phyloP scores from a whole-genome alignment of 2,797 vertebrate species.

The Cryptoblepharus egeriae region DNA sequence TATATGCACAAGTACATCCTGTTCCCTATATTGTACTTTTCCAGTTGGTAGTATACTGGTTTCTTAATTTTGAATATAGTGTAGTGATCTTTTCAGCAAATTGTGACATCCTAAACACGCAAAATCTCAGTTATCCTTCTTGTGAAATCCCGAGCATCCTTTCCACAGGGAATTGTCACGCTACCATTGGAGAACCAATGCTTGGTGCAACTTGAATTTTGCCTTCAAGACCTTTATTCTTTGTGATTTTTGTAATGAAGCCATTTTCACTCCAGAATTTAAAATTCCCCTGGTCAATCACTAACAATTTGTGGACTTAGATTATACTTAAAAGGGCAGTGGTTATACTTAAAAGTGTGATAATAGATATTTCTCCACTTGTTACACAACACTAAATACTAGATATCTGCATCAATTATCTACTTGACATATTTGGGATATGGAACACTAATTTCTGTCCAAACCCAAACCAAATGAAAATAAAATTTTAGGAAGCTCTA shows the following conservation, averaged over 20 bases:
- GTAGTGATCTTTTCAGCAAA: neutral
- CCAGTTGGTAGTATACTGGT: too few relatives aligned
- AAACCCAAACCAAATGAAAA: slow-evolving; percentile 51
- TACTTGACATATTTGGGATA: slow-evolving; percentile 21
- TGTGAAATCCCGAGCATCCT: neutral
- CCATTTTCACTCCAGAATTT: neutral
- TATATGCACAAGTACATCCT: neutral
- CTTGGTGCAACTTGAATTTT: neutral
- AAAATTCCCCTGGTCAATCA: too few relatives aligned
- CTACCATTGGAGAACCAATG: neutral
- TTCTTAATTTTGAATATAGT: neutral
- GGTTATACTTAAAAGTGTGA: neutral
- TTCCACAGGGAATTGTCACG: neutral
- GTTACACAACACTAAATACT: slow-evolving; percentile 27
- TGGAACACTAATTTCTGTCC: slow-evolving; percentile 41
- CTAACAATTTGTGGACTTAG: too few relatives aligned
- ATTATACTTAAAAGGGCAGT: too few relatives aligned
- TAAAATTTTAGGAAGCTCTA: slow-evolving; percentile 49
- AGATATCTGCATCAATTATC: slow-evolving; percentile 45
- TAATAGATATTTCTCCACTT: slow-evolving; percentile 25
- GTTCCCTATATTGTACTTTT: neutral
- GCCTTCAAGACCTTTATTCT: neutral
- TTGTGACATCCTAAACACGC: neutral
- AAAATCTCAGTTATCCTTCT: neutral
- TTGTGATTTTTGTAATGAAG: neutral